A percentile compares a stretch with the other conserved stretches of the same genome.
These are phyloP conservation scores for Pristis pectinata DNA, from an alignment of 2,797 vertebrate species.

Conservation along the genomic window DNA sequence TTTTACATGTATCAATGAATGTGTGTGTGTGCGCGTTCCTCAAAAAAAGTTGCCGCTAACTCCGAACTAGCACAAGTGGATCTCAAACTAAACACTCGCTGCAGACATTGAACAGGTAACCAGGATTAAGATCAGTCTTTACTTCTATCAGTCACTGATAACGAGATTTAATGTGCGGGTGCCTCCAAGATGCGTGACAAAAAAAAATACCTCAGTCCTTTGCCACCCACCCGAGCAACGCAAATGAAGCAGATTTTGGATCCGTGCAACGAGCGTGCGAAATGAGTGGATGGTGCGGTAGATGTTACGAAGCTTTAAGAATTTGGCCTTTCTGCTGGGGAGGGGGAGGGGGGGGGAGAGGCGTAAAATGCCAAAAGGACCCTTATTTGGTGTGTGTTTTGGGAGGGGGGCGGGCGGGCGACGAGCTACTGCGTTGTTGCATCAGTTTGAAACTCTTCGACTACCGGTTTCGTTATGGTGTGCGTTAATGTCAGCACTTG, in stretches of 20 bases:
- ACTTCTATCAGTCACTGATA: not conserved
- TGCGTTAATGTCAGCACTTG: not conserved
- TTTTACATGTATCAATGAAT: no score
- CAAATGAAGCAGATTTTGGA: not conserved
- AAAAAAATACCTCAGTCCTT: not conserved
- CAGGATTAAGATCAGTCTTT: not conserved
- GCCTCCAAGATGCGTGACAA: not conserved
- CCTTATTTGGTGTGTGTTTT: not conserved
- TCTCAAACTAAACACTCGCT: not conserved
- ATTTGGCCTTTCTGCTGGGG: not conserved
- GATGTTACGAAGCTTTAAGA: not conserved
- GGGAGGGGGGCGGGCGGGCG: no score
- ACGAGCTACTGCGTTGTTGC: not conserved
- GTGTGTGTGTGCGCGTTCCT: not conserved
- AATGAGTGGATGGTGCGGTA: not conserved
- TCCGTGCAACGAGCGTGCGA: not conserved
- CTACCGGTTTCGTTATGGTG: not conserved
- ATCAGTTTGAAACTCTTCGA: not conserved
- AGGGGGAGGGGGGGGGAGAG: not conserved
- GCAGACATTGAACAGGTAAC: conserved; percentile 10
- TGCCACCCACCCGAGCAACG: not conserved
- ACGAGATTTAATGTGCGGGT: not conserved
- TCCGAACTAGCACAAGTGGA: not conserved
- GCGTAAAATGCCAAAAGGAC: not conserved
- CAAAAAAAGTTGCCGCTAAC: not conserved